These are phyloP conservation scores for Apogon talboti DNA, from an alignment of 2,797 vertebrate species.

Conservation along the genomic window DNA sequence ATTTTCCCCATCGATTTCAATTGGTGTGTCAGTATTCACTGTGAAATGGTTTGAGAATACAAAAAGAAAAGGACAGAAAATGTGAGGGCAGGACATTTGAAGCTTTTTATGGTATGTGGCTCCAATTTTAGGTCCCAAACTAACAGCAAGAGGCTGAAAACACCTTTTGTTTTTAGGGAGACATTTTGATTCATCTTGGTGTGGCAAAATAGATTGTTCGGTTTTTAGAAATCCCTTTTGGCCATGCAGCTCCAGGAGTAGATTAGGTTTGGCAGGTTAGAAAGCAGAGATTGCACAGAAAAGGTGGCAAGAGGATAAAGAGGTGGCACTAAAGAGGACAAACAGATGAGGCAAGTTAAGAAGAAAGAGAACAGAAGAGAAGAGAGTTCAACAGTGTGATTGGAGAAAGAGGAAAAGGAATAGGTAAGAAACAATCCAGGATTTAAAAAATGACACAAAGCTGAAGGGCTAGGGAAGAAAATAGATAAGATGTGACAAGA, in stretches of 20 bases:
- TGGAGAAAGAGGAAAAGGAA: not conserved
- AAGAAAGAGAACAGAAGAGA: constrained; percentile 12
- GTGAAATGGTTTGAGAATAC: constrained; percentile 38
- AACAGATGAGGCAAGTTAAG: not conserved
- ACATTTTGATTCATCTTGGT: too few relatives aligned
- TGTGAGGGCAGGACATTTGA: constrained; percentile 16
- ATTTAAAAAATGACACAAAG: too few relatives aligned
- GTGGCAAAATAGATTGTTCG: too few relatives aligned
- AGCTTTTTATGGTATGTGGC: constrained; percentile 15
- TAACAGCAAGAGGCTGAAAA: not conserved
- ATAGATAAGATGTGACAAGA: constrained; percentile 37
- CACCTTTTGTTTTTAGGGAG: not conserved
- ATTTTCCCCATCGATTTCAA: constrained; percentile 64
- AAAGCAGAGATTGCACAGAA: constrained; percentile 7
- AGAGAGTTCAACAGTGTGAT: not conserved
- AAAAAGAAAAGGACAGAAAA: constrained; percentile 1
- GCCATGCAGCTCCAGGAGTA: too few relatives aligned
- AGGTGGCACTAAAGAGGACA: too few relatives aligned
- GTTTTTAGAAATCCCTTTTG: too few relatives aligned
- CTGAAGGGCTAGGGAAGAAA: constrained; percentile 1
- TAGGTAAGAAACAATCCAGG: too few relatives aligned
- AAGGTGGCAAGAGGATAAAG: not conserved
- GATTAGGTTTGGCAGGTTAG: constrained; percentile 23
- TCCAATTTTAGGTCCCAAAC: constrained; percentile 1
- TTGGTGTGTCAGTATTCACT: constrained; percentile 47